phyloP scores from a whole-genome alignment of 2,797 vertebrate species.

The Anguilla obscura region DNA sequence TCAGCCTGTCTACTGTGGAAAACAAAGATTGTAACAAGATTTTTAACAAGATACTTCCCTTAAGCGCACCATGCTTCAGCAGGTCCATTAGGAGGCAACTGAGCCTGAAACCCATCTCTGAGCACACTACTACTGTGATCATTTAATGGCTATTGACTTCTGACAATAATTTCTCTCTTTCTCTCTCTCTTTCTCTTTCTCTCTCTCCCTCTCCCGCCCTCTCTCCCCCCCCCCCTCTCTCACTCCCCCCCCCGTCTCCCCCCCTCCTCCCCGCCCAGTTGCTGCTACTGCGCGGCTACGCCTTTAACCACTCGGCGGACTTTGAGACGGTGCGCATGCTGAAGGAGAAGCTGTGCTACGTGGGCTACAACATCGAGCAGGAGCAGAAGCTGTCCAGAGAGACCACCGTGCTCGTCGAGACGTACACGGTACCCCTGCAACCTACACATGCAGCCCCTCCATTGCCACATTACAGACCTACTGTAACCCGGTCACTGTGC shows the following conservation, averaged over 20 bases:
- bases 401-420: conserved; percentile 77
- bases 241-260: too few relatives aligned
- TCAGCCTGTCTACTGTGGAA: too few relatives aligned
- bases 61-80: too few relatives aligned
- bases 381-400: conserved; percentile 76
- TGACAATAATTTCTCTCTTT: neutral
- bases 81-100: too few relatives aligned
- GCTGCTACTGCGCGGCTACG: conserved; percentile 75
- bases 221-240: too few relatives aligned
- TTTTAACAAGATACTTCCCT: too few relatives aligned
- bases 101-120: too few relatives aligned
- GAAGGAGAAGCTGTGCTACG: conserved; percentile 81
- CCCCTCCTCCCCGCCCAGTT: conserved; percentile 58
- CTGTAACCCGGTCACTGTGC: neutral
- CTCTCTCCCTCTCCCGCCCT: too few relatives aligned
- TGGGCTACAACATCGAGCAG: conserved; percentile 82
- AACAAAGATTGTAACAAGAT: too few relatives aligned
- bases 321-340: conserved; percentile 80
- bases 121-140: too few relatives aligned
- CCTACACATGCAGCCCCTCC: neutral
- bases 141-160: neutral
- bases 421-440: conserved; percentile 62
- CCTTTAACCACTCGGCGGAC: conserved; percentile 81
- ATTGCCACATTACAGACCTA: neutral
- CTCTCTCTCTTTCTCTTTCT: too few relatives aligned